Percentiles rank a stretch among this genome's conserved stretches.
These are phyloP conservation scores for Villa cingulata DNA, from an alignment of 2,888 invertebrate species.

Conservation along the genomic window DNA sequence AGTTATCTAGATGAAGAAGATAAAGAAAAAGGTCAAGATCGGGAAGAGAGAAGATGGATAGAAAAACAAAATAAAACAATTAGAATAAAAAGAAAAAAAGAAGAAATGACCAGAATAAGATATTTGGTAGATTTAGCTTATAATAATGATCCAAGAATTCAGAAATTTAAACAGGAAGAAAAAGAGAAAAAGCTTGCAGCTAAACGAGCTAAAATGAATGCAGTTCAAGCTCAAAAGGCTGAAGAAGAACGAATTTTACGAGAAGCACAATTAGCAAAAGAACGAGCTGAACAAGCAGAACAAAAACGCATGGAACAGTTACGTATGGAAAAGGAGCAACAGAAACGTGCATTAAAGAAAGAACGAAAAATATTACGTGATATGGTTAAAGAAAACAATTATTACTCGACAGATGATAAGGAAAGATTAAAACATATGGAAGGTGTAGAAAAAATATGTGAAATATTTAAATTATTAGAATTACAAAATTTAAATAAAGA, in stretches of 20 bases:
- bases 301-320: slow-evolving; percentile 66
- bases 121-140: slow-evolving; percentile 88
- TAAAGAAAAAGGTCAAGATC: slow-evolving; percentile 91
- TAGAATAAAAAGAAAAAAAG: slow-evolving; percentile 86
- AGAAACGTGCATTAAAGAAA: slow-evolving; percentile 74
- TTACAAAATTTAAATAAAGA: slow-evolving; percentile 64
- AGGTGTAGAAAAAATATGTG: slow-evolving; percentile 84
- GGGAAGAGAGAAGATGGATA: slow-evolving; percentile 94
- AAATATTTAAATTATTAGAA: slow-evolving; percentile 55
- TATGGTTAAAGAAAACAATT: slow-evolving; percentile 66
- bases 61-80: slow-evolving; percentile 95
- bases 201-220: slow-evolving; percentile 77
- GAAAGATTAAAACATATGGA: slow-evolving; percentile 74
- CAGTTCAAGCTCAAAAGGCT: slow-evolving; percentile 65
- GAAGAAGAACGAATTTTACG: slow-evolving; percentile 65
- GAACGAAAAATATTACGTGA: slow-evolving; percentile 72
- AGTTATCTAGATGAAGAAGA: slow-evolving; percentile 98
- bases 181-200: slow-evolving; percentile 79
- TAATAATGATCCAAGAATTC: slow-evolving; percentile 84
- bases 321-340: slow-evolving; percentile 71
- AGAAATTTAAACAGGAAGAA: slow-evolving; percentile 84
- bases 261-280: slow-evolving; percentile 61
- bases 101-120: slow-evolving; percentile 87
- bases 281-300: slow-evolving; percentile 67
- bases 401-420: slow-evolving; percentile 54